A percentile compares a stretch with the other conserved stretches of the same genome.
phyloP scores from a whole-genome alignment of 2,113 vertebrate genomes.

The Lichenostomus cassidix region DNA sequence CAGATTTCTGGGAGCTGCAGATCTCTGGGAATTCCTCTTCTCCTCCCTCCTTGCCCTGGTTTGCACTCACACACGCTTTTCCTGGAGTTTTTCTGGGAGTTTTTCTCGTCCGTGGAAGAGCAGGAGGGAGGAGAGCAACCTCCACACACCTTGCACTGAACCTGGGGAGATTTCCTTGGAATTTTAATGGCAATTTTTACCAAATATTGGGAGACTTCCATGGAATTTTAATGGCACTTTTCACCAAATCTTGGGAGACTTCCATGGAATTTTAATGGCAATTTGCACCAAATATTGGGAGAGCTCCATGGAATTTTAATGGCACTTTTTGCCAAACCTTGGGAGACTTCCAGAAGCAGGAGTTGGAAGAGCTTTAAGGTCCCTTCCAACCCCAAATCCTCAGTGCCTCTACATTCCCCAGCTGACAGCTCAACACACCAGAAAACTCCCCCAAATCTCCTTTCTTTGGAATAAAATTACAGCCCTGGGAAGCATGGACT shows the following conservation, averaged over 20 bases:
- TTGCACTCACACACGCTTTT: neutral
- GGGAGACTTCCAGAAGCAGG: neutral
- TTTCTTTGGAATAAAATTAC: neutral
- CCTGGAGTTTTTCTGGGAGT: neutral
- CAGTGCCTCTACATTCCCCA: neutral
- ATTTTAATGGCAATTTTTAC: neutral
- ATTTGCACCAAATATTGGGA: no score
- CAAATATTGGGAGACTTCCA: neutral
- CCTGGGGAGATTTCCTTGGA: neutral
- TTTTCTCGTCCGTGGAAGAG: neutral
- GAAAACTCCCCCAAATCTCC: neutral
- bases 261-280: no score
- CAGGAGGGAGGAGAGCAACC: neutral
- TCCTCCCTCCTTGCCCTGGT: neutral
- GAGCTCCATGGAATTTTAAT: no score
- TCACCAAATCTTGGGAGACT: no score
- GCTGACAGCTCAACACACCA: neutral
- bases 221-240: neutral
- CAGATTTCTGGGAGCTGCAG: neutral
- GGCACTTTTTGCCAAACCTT: no score
- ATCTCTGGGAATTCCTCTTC: neutral
- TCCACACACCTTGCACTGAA: neutral
- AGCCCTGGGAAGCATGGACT: neutral
- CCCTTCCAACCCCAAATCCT: neutral
- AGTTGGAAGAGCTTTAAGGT: neutral